Evolutionary conservation across 2,113 vertebrate species (phyloP).

Genomic region (Glareola pratincola): DNA sequence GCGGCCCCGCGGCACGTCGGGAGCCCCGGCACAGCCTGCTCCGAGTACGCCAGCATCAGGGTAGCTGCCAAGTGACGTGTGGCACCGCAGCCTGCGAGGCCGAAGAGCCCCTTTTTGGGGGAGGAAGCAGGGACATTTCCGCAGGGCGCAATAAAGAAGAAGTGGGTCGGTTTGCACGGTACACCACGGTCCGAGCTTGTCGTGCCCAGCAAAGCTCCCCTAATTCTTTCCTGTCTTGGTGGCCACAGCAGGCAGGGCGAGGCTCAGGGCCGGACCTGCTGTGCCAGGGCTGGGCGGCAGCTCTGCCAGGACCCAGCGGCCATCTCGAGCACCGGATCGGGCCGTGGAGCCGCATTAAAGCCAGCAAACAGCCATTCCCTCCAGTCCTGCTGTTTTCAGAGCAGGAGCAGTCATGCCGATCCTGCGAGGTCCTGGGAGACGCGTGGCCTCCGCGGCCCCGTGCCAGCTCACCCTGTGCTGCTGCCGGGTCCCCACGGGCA

Average conservation of each 20-base stretch:
- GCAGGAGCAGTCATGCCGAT: not conserved
- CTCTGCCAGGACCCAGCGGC: not conserved
- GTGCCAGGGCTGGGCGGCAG: not conserved
- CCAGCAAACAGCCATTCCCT: not conserved
- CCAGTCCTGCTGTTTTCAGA: not conserved
- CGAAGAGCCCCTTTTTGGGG: fast-evolving
- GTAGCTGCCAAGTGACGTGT: not conserved
- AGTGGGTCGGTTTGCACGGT: not conserved
- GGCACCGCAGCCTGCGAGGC: not conserved
- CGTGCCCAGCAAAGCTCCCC: not conserved
- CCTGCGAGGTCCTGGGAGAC: fast-evolving
- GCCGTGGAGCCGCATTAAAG: not conserved
- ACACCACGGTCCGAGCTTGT: fast-evolving
- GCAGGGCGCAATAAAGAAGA: not conserved
- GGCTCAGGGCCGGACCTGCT: not conserved
- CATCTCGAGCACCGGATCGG: not conserved
- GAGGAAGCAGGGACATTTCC: not conserved
- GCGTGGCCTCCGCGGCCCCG: fast-evolving
- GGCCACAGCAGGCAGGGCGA: not conserved
- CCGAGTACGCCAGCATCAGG: not conserved
- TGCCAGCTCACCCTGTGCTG: not conserved
- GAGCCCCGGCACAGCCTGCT: not conserved
- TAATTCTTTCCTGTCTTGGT: not conserved
- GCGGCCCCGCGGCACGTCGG: fast-evolving
- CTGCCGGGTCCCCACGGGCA: not conserved